A percentile compares a stretch with the other conserved stretches of the same genome.
phyloP scores from a whole-genome alignment of 2,797 vertebrate genomes.

The Ctenosaura bakeri region DNA sequence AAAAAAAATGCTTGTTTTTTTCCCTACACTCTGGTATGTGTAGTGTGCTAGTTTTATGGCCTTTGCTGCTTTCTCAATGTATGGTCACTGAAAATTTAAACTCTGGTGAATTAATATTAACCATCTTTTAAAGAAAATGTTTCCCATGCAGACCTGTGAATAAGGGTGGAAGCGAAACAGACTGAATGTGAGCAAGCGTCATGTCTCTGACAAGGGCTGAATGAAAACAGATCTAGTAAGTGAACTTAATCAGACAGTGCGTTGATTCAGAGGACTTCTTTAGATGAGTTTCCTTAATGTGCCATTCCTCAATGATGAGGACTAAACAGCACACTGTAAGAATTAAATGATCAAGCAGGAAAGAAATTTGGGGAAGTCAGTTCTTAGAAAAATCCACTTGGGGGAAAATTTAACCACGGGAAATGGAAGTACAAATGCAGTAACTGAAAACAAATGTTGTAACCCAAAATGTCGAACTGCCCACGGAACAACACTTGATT shows the following conservation, averaged over 20 bases:
- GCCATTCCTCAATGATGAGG: not conserved
- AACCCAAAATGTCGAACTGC: not conserved
- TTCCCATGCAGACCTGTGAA: constrained; percentile 26
- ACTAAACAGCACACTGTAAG: not conserved
- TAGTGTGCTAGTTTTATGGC: constrained; percentile 51
- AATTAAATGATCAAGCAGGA: constrained; percentile 8
- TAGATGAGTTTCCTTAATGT: not conserved
- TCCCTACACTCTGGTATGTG: constrained; percentile 35
- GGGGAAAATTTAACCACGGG: not conserved
- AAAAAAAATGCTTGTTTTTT: constrained; percentile 32
- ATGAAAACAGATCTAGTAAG: not conserved
- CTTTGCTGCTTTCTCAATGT: constrained; percentile 49
- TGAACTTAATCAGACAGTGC: not conserved
- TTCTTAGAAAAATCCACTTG: not conserved
- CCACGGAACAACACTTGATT: not conserved
- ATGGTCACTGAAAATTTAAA: constrained; percentile 52
- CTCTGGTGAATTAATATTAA: constrained; percentile 59
- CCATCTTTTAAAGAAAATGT: constrained; percentile 27
- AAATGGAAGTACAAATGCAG: not conserved
- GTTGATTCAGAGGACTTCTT: constrained; percentile 18
- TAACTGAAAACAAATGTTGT: not conserved
- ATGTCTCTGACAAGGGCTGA: not conserved
- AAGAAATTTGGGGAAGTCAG: constrained; percentile 6
- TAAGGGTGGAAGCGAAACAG: not conserved
- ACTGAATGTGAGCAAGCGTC: not conserved